phyloP scores from a whole-genome alignment of 2,888 invertebrate genomes.

The Scelioninae gen. 2 region DNA sequence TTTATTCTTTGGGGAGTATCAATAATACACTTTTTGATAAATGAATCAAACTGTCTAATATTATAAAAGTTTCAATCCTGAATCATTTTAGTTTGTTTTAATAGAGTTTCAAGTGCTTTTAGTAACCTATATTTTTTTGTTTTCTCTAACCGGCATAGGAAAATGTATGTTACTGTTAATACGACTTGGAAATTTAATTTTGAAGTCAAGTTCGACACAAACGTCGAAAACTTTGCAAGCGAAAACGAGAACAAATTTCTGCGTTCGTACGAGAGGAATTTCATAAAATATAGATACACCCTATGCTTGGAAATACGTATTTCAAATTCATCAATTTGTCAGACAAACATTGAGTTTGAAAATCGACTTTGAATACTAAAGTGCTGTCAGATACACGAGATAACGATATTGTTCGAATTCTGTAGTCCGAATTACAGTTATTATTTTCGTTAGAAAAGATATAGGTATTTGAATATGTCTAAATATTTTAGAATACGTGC shows the following conservation, averaged over 20 bases:
- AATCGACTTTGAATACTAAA: conserved; percentile 43
- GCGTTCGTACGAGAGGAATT: conserved; percentile 15
- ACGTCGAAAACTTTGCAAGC: conserved; percentile 31
- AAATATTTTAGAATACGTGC: too few relatives aligned
- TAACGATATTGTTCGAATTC: conserved; percentile 31
- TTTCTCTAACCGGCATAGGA: background rate
- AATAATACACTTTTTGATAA: too few relatives aligned
- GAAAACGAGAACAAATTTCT: conserved; percentile 28
- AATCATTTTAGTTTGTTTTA: background rate
- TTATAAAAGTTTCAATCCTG: too few relatives aligned
- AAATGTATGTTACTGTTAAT: conserved; percentile 15
- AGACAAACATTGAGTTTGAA: conserved; percentile 42
- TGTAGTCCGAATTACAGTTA: conserved; percentile 4
- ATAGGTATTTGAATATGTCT: too few relatives aligned
- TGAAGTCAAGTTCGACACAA: conserved; percentile 29
- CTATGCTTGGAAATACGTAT: conserved; percentile 34
- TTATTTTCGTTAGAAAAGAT: background rate
- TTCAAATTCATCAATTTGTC: conserved; percentile 42
- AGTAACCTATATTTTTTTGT: background rate
- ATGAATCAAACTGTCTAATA: too few relatives aligned
- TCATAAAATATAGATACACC: conserved; percentile 38
- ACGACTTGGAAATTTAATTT: conserved; percentile 16
- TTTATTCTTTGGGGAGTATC: too few relatives aligned
- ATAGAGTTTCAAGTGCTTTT: background rate
- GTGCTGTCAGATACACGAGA: conserved; percentile 20